Percentiles rank a stretch among this genome's conserved stretches.
phyloP scores from a whole-genome alignment of 2,113 vertebrate genomes.

The Pseudopodoces humilis region DNA sequence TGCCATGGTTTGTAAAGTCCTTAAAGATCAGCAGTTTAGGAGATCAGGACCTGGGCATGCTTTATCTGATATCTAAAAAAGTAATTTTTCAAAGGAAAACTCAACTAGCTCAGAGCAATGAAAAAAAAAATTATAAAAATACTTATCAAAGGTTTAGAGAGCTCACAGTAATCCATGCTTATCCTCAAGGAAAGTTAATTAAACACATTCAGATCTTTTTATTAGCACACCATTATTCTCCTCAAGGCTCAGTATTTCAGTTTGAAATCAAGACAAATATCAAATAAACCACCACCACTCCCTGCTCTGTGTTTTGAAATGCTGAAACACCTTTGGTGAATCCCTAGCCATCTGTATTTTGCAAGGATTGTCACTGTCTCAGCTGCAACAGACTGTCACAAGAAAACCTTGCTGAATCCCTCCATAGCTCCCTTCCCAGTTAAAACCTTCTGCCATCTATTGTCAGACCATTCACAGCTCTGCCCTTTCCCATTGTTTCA shows the following conservation, averaged over 20 bases:
- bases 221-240: neutral
- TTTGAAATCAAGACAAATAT: neutral
- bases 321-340: neutral
- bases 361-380: neutral
- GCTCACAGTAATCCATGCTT: neutral
- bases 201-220: neutral
- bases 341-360: neutral
- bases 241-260: neutral
- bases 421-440: neutral
- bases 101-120: neutral
- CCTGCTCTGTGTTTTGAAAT: neutral
- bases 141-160: neutral
- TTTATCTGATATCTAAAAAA: neutral
- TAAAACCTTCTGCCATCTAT: neutral
- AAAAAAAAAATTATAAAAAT: neutral
- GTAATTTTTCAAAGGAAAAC: neutral
- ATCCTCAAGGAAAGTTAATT: neutral
- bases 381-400: neutral
- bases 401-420: neutral
- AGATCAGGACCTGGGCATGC: neutral
- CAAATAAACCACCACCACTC: neutral
- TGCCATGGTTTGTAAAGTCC: rapidly evolving
- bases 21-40: neutral
- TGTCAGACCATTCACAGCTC: neutral
- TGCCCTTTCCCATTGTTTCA: neutral